phyloP scores from a whole-genome alignment of 2,113 vertebrate genomes.

The Nerophis ophidion region DNA sequence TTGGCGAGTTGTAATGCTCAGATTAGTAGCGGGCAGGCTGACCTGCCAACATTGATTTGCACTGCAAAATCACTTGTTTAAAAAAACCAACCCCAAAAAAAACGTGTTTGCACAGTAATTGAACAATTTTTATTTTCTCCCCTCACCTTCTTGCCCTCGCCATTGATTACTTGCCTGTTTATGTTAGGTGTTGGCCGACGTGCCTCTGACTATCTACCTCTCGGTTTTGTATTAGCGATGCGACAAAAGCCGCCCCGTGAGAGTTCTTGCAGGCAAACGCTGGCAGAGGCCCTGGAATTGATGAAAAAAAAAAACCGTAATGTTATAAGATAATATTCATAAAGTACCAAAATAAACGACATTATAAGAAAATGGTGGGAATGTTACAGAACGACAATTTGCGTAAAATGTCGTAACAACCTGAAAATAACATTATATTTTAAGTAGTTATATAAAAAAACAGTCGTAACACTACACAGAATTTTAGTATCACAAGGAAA shows the following conservation, averaged over 20 bases:
- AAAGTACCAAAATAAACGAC: too few species aligned
- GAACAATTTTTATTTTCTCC: slow-evolving; percentile 92
- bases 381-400: too few species aligned
- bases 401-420: too few species aligned
- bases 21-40: slow-evolving; percentile 97
- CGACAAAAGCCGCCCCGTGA: slow-evolving; percentile 62
- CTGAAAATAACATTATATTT: too few species aligned
- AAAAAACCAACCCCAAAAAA: slow-evolving; percentile 78
- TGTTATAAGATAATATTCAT: too few species aligned
- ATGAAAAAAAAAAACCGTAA: too few species aligned
- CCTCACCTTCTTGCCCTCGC: slow-evolving; percentile 70
- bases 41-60: slow-evolving; percentile 99
- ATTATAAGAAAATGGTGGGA: too few species aligned
- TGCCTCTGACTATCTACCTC: slow-evolving; percentile 47
- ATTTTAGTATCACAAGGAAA: too few species aligned
- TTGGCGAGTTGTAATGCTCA: slow-evolving; percentile 97
- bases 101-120: slow-evolving; percentile 91
- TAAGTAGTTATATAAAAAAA: too few species aligned
- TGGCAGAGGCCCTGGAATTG: slow-evolving; percentile 70
- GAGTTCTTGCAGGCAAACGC: slow-evolving; percentile 62
- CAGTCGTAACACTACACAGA: too few species aligned
- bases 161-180: slow-evolving; percentile 91
- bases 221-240: slow-evolving; percentile 74
- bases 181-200: slow-evolving; percentile 77
- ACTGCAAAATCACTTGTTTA: slow-evolving; percentile 96